Evolutionary conservation across 2,113 vertebrate genomes (phyloP).

Genomic region (Typhlomys cinereus): DNA sequence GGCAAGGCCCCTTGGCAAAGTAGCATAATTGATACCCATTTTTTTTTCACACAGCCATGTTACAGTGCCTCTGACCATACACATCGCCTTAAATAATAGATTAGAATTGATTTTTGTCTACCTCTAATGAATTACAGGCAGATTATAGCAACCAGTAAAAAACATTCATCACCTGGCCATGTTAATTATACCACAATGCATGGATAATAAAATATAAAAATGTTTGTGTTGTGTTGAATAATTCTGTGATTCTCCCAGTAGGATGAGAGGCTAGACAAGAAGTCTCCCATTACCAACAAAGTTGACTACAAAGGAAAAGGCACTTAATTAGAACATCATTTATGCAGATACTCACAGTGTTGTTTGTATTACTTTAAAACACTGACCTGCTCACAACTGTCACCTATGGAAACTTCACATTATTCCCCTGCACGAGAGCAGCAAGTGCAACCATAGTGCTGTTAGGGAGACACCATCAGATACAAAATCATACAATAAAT

Average conservation of each 20-base stretch:
- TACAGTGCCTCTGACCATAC: neutral
- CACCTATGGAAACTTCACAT: neutral
- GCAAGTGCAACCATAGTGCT: neutral
- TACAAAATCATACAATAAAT: too few relatives aligned
- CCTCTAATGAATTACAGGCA: neutral
- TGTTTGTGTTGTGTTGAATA: neutral
- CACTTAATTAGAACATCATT: neutral
- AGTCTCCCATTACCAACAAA: neutral
- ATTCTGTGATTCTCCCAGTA: neutral
- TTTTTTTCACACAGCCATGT: neutral
- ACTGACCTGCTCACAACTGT: neutral
- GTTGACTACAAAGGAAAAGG: neutral
- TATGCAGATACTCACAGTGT: too few relatives aligned
- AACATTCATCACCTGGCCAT: neutral
- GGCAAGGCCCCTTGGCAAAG: neutral
- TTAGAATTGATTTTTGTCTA: conserved; percentile 4
- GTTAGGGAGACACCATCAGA: neutral
- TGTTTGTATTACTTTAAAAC: too few relatives aligned
- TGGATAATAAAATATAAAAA: neutral
- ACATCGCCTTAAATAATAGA: neutral
- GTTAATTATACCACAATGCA: neutral
- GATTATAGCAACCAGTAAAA: neutral
- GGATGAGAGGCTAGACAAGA: neutral
- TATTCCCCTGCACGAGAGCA: neutral
- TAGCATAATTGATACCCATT: neutral